A percentile compares a stretch with the other conserved stretches of the same genome.
phyloP scores from a whole-genome alignment of 2,113 vertebrate genomes.

The Stomatorhinus ivindoensis region DNA sequence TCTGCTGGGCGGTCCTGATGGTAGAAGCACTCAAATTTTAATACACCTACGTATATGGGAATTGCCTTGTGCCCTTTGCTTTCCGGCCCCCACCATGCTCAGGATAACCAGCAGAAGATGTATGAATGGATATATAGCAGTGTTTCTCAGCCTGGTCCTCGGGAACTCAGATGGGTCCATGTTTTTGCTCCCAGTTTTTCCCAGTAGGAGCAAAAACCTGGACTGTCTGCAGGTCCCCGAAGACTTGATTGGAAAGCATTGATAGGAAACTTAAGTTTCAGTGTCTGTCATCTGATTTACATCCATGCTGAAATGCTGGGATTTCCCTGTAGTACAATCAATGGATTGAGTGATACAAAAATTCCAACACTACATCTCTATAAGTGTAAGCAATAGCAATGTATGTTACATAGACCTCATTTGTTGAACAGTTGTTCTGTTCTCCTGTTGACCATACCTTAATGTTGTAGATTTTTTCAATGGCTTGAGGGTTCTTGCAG shows the following conservation, averaged over 20 bases:
- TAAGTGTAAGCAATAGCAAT: background rate
- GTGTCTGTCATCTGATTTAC: background rate
- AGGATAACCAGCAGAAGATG: background rate
- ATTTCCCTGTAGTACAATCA: background rate
- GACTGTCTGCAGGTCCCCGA: background rate
- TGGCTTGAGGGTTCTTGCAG: constrained; percentile 76
- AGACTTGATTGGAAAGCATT: background rate
- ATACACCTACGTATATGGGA: background rate
- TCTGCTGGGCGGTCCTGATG: constrained; percentile 76
- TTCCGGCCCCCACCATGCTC: background rate
- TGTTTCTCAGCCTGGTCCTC: background rate
- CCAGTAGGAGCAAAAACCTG: background rate
- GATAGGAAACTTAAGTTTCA: background rate
- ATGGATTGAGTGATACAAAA: background rate
- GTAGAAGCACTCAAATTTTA: constrained; percentile 3
- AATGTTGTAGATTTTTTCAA: constrained; percentile 78
- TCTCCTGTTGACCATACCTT: constrained; percentile 57
- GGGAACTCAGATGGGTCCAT: background rate
- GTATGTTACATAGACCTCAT: background rate
- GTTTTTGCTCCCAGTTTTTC: background rate
- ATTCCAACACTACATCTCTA: background rate
- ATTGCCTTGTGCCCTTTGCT: background rate
- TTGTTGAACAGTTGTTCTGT: background rate
- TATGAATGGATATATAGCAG: background rate
- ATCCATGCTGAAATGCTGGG: background rate